These are phyloP conservation scores for Lucilia cuprina DNA, from an alignment of 1,140 invertebrate genomes.

Conservation along the genomic window DNA sequence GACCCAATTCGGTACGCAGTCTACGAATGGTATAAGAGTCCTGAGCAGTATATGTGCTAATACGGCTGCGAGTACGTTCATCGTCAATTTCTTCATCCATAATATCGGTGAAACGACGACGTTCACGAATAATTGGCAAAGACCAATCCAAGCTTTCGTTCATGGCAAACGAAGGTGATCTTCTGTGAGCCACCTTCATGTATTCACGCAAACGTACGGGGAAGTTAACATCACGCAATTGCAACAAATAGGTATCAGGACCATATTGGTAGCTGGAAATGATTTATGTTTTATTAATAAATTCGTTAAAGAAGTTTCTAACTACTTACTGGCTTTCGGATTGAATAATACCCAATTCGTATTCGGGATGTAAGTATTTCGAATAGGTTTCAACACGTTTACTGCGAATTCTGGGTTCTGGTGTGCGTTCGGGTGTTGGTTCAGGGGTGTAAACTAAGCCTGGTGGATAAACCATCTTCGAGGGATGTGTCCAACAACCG, in stretches of 20 bases:
- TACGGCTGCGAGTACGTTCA: conserved; percentile 77
- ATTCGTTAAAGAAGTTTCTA: not conserved
- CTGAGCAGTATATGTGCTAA: conserved; percentile 76
- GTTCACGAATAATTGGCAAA: conserved; percentile 85
- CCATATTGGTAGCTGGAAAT: conserved; percentile 86
- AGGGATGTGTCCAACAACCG: conserved; percentile 86
- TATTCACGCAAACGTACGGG: conserved; percentile 89
- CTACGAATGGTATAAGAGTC: conserved; percentile 76
- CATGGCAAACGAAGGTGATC: conserved; percentile 73
- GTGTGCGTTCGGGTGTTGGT: conserved; percentile 68
- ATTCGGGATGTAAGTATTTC: conserved; percentile 80
- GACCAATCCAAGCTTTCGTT: conserved; percentile 78
- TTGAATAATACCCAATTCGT: conserved; percentile 80
- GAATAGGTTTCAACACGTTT: conserved; percentile 75
- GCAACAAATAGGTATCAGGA: conserved; percentile 93
- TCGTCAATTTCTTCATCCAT: conserved; percentile 97
- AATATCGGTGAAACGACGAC: conserved; percentile 89
- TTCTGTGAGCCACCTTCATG: conserved; percentile 85
- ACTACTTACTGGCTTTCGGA: conserved; percentile 86
- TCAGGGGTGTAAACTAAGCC: conserved; percentile 81
- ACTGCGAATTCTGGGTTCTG: conserved; percentile 62
- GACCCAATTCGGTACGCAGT: conserved; percentile 81
- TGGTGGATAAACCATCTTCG: conserved; percentile 93
- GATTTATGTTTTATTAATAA: not conserved
- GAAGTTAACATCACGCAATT: conserved; percentile 90